Percentiles rank a stretch among this genome's conserved stretches.
Conservation (phyloP, 2,888 invertebrate species). For the Drosophila mercatorum region DNA sequence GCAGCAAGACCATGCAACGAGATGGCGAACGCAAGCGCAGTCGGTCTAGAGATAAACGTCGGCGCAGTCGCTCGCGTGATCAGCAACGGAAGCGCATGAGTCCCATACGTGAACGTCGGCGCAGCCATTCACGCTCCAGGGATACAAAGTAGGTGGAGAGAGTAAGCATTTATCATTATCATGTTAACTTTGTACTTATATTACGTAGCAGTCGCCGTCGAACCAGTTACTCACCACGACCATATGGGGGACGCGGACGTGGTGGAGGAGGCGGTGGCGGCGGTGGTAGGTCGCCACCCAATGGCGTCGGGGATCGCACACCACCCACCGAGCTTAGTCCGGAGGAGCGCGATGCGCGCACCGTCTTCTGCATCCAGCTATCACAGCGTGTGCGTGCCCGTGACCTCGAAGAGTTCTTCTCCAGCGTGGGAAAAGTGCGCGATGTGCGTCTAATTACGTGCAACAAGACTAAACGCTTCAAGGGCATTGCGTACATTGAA, state of each 20-base stretch:
- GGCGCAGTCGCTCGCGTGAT: slow-evolving; percentile 76
- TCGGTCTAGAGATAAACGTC: slow-evolving; percentile 63
- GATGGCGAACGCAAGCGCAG: slow-evolving; percentile 67
- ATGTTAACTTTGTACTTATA: background rate
- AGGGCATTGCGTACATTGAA: slow-evolving; percentile 99
- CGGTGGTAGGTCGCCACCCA: slow-evolving; percentile 81
- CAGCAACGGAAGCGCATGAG: slow-evolving; percentile 72
- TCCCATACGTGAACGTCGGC: slow-evolving; percentile 76
- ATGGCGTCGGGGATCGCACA: slow-evolving; percentile 87
- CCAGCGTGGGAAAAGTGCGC: slow-evolving; percentile 98
- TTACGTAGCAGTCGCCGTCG: slow-evolving; percentile 76
- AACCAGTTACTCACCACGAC: slow-evolving; percentile 84
- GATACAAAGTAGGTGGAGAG: slow-evolving; percentile 77
- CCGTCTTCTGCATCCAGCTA: slow-evolving; percentile 99
- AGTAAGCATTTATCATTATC: background rate
- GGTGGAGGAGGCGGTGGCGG: slow-evolving; percentile 51
- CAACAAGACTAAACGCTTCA: slow-evolving; percentile 98
- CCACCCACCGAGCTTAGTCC: slow-evolving; percentile 92
- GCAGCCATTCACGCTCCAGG: slow-evolving; percentile 77
- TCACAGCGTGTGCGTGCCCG: slow-evolving; percentile 96
- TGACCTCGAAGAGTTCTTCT: slow-evolving; percentile 99
- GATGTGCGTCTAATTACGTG: slow-evolving; percentile 99
- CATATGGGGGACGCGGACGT: slow-evolving; percentile 83
- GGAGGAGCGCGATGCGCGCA: slow-evolving; percentile 99
- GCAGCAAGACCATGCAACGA: slow-evolving; percentile 54